These are phyloP conservation scores for Brotula barbata DNA, from an alignment of 2,797 vertebrate species.

Conservation along the genomic window DNA sequence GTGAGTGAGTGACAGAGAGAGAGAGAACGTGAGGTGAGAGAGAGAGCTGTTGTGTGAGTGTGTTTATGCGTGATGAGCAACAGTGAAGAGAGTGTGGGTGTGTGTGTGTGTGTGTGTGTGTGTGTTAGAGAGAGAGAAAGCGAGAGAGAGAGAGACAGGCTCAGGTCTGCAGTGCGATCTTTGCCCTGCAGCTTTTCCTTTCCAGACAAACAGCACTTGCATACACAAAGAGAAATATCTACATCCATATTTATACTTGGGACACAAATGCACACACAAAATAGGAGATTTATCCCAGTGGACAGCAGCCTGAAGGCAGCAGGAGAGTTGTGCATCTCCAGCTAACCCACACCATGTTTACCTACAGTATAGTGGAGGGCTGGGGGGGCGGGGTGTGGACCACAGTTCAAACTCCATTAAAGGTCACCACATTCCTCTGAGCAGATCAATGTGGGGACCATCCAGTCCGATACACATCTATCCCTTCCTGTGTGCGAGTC, in stretches of 20 bases:
- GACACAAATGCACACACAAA: conserved; percentile 19
- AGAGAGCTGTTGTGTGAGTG: too few relatives aligned
- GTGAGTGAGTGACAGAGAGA: too few relatives aligned
- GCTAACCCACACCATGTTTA: conserved; percentile 18
- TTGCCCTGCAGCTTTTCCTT: conserved; percentile 41
- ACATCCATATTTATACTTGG: conserved; percentile 28
- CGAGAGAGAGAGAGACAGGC: conserved; percentile 39
- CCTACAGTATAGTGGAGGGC: too few relatives aligned
- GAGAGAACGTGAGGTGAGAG: too few relatives aligned
- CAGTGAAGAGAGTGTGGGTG: too few relatives aligned
- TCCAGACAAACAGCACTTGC: conserved; percentile 26
- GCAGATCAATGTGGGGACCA: conserved; percentile 62
- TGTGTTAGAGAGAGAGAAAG: too few relatives aligned
- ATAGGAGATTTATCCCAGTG: conserved; percentile 17
- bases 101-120: too few relatives aligned
- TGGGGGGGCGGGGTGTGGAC: conserved; percentile 25
- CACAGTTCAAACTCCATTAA: conserved; percentile 55
- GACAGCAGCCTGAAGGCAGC: conserved; percentile 22
- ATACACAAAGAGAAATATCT: conserved; percentile 25
- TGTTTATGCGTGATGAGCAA: too few relatives aligned
- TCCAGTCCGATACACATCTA: conserved; percentile 52
- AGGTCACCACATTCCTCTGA: conserved; percentile 59
- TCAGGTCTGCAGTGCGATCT: conserved; percentile 43
- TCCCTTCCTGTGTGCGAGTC: conserved; percentile 22
- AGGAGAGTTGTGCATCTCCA: conserved; percentile 3